Evolutionary conservation across 1,140 invertebrate species (phyloP).

Genomic region (Procambarus virginalis): DNA sequence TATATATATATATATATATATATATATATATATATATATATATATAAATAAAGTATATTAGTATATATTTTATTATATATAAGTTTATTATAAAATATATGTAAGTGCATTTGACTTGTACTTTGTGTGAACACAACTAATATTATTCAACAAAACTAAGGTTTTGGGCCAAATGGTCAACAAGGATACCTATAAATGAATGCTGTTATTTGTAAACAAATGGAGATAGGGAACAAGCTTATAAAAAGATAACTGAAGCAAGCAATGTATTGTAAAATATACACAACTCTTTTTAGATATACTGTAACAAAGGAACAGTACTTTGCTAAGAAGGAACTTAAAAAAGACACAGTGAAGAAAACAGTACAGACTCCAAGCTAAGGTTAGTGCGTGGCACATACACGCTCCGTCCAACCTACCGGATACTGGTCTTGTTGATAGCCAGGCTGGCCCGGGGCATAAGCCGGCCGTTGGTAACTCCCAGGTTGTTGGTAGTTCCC

Average conservation of each 20-base stretch:
- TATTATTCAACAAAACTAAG: background rate
- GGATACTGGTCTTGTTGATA: constrained; percentile 69
- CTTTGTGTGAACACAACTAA: background rate
- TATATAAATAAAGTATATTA: too few species aligned
- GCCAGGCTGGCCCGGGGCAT: constrained; percentile 62
- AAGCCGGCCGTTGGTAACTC: constrained; percentile 65
- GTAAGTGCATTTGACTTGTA: background rate
- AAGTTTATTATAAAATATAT: background rate
- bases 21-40: too few species aligned
- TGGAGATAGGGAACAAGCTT: background rate
- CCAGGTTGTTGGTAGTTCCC: constrained; percentile 67
- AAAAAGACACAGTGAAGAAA: constrained; percentile 20
- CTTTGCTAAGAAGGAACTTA: constrained; percentile 13
- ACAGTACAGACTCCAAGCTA: constrained; percentile 12
- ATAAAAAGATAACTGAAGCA: constrained; percentile 30
- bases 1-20: too few species aligned
- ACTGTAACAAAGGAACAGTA: constrained; percentile 17
- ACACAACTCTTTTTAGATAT: constrained; percentile 11
- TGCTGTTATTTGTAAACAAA: background rate
- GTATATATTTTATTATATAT: background rate
- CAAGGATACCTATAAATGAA: background rate
- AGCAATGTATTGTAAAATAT: constrained; percentile 37
- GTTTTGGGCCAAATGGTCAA: background rate
- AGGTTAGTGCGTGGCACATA: background rate
- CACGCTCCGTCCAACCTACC: constrained; percentile 39